Percentiles rank a stretch among this genome's conserved stretches.
These are phyloP conservation scores for Phoxinus phoxinus DNA, from an alignment of 2,113 vertebrate genomes.

Conservation along the genomic window DNA sequence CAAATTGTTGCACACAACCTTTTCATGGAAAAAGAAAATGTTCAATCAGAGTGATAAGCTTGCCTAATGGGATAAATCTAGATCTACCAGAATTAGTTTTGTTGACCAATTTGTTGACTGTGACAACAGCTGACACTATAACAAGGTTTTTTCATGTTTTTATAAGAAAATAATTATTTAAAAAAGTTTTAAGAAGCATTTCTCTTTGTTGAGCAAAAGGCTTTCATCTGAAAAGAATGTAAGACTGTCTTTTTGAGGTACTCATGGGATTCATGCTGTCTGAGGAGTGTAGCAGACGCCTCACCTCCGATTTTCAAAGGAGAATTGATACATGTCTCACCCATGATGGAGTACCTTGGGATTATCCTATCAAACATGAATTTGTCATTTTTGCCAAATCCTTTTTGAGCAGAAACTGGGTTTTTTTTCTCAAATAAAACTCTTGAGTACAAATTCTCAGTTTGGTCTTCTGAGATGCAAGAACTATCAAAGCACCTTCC, in stretches of 20 bases:
- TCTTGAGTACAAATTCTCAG: not conserved
- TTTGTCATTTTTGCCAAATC: constrained; percentile 18
- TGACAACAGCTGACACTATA: not conserved
- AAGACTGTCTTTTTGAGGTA: constrained; percentile 9
- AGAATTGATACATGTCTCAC: constrained; percentile 43
- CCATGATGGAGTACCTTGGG: constrained; percentile 20
- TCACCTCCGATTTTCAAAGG: constrained; percentile 24
- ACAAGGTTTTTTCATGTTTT: not conserved
- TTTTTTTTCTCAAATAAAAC: not conserved
- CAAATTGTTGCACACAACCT: not conserved
- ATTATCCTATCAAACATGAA: constrained; percentile 20
- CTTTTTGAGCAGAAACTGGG: not conserved
- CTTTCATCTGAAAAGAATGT: constrained; percentile 25
- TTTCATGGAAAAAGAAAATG: not conserved
- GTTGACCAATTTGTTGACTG: not conserved
- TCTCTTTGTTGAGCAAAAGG: not conserved
- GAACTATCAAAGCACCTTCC: not conserved
- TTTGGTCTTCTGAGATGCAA: constrained; percentile 8
- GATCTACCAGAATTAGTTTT: not conserved
- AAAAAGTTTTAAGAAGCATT: not conserved
- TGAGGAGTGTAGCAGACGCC: not conserved
- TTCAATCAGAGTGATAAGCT: not conserved
- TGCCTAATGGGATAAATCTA: not conserved
- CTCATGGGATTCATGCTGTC: constrained; percentile 30
- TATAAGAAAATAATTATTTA: not conserved